phyloP scores from a whole-genome alignment of 2,888 invertebrate species.

The Polyploca ridens region DNA sequence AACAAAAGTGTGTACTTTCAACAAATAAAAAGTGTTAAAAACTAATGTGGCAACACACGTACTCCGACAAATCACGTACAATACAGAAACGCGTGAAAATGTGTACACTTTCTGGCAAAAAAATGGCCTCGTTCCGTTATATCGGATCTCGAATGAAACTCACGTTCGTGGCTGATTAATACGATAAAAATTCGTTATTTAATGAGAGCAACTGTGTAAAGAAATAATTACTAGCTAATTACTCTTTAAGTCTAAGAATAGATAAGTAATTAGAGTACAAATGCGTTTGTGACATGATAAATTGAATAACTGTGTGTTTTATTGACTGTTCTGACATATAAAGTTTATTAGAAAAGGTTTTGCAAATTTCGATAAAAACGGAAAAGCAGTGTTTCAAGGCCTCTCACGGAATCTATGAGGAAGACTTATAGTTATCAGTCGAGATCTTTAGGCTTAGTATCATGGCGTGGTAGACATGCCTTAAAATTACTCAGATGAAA shows the following conservation, averaged over 20 bases:
- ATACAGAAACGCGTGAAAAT: conserved; percentile 24
- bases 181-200: neutral
- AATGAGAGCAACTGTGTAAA: conserved; percentile 6
- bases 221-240: neutral
- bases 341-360: neutral
- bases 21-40: conserved; percentile 1
- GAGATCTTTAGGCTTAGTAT: too few species aligned
- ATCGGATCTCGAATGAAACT: conserved; percentile 21
- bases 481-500: too few species aligned
- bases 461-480: too few species aligned
- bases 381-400: too few species aligned
- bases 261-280: neutral
- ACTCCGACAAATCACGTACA: conserved; percentile 17
- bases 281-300: neutral
- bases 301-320: neutral
- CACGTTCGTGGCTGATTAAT: conserved; percentile 10
- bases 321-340: neutral
- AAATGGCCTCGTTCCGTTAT: conserved; percentile 28
- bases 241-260: neutral
- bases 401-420: too few species aligned
- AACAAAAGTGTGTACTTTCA: neutral
- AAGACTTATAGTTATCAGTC: too few species aligned
- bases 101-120: conserved; percentile 26
- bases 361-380: neutral
- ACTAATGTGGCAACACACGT: neutral